Conservation (phyloP, 2,888 invertebrate species). For the Agonopterix heracliana region DNA sequence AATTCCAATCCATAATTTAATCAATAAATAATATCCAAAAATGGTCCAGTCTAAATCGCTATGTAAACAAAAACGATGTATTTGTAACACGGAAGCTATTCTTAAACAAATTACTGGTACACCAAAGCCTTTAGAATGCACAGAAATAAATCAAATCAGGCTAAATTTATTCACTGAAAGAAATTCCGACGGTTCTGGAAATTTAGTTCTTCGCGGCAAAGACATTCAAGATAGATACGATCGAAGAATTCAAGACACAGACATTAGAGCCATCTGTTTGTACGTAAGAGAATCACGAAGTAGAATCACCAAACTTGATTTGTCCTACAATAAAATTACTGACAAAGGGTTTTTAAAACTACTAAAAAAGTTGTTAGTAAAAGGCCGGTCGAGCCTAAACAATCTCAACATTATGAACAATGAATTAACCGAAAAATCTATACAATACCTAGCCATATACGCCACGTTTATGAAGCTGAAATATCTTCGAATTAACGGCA, state of each 20-base stretch:
- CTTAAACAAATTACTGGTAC: conserved; percentile 40
- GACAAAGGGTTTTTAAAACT: conserved; percentile 64
- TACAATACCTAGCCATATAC: conserved; percentile 46
- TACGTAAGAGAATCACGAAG: conserved; percentile 59
- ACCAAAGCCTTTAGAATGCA: conserved; percentile 23
- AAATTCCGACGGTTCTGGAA: conserved; percentile 71
- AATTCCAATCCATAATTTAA: too few species aligned
- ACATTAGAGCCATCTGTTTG: conserved; percentile 64
- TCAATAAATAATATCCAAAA: too few species aligned
- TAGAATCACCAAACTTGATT: conserved; percentile 66
- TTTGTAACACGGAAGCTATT: conserved; percentile 38
- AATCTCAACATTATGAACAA: conserved; percentile 77
- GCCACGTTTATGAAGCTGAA: conserved; percentile 56
- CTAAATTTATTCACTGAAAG: conserved; percentile 64
- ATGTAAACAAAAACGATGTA: conserved; percentile 29
- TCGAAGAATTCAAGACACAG: conserved; percentile 58
- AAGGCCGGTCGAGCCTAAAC: conserved; percentile 60
- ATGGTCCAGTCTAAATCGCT: too few species aligned
- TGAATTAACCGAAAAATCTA: conserved; percentile 59
- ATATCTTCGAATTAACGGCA: conserved; percentile 75
- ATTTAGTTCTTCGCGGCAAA: conserved; percentile 68
- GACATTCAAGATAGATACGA: conserved; percentile 62
- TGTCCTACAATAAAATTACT: conserved; percentile 76
- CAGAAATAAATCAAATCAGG: conserved; percentile 45
- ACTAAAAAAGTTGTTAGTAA: conserved; percentile 52